Percentiles rank a stretch among this genome's conserved stretches.
Conservation (phyloP, 2,888 invertebrate genomes). For the Mythimna vitellina region DNA sequence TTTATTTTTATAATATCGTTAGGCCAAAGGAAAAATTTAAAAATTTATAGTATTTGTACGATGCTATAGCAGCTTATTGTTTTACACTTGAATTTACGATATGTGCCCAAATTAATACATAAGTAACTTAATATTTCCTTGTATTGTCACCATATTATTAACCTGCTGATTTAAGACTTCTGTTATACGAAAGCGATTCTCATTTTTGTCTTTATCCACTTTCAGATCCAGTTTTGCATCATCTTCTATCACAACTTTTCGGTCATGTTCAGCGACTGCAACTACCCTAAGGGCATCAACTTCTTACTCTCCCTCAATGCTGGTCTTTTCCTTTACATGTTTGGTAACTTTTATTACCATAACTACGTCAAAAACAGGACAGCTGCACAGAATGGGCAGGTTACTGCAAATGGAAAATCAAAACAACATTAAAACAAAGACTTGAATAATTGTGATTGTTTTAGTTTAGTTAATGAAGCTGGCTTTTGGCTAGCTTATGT, state of each 20-base stretch:
- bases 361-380: constrained; percentile 89
- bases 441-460: constrained; percentile 52
- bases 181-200: neutral
- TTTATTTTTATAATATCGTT: too few species aligned
- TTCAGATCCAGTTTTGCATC: constrained; percentile 92
- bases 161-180: neutral
- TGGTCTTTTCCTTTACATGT: constrained; percentile 94
- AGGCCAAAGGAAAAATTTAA: too few species aligned
- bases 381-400: constrained; percentile 26
- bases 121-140: neutral
- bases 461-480: constrained; percentile 19
- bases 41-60: too few species aligned
- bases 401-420: constrained; percentile 70
- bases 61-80: too few species aligned
- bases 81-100: neutral
- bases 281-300: constrained; percentile 93
- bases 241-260: constrained; percentile 93
- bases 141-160: neutral
- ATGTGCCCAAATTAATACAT: neutral
- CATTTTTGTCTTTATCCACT: constrained; percentile 10
- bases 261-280: constrained; percentile 92
- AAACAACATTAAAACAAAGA: constrained; percentile 80
- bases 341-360: constrained; percentile 93
- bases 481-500: constrained; percentile 21
- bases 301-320: constrained; percentile 93